Base-by-base conservation (phyloP, 1,140 invertebrate genomes). In the Drosophila setifemur region DNA sequence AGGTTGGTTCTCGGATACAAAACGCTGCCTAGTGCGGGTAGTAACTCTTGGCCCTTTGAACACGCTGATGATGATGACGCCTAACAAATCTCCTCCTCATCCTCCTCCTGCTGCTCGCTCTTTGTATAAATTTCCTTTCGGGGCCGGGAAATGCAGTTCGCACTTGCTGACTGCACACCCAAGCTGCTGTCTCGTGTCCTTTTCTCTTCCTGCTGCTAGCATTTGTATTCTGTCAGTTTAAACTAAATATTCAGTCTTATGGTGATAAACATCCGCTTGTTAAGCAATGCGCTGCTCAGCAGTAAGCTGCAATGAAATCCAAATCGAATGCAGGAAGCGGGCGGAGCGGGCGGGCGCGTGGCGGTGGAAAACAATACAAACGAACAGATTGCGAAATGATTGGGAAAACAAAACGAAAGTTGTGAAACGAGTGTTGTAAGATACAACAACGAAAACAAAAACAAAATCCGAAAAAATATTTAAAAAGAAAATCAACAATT, bases 191-290 rank as follows among this genome's bases (percentile, higher is more conserved):
- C 52, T 71, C 43, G 52, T 53, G 33, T 52, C 43, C 28, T 25
- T 35, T 19, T 31, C 4, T 16, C 33, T 50, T 43, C 23, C 40
- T 52, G 21, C 53, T 54, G 53, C 48, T 71, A 37, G 53, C 74
- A 44, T 63, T 64, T 63, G 55, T 64, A 40, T 61, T 48, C 60
- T 40, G 61, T 64, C 61, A 49, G 61, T 64, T 89, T 89, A 89
- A 77, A 89, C 83, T 89, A 89, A 88, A 72, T 89, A 85, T 85
- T 89, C 88, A 89, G 88, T 89, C 88, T 89, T 89, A 79, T 83
- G 77, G 81, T 89, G 83, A 86, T 81, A 79, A 72, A 79, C 66
- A 90, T 90, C 83, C 88, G 81, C 81, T 89, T 83, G 88, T 89
- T 89, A 89, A 88, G 88, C 74, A 82, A 79, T 73, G 58, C 69